Evolutionary conservation across 2,797 vertebrate species (phyloP).

Genomic region (Tadarida brasiliensis): DNA sequence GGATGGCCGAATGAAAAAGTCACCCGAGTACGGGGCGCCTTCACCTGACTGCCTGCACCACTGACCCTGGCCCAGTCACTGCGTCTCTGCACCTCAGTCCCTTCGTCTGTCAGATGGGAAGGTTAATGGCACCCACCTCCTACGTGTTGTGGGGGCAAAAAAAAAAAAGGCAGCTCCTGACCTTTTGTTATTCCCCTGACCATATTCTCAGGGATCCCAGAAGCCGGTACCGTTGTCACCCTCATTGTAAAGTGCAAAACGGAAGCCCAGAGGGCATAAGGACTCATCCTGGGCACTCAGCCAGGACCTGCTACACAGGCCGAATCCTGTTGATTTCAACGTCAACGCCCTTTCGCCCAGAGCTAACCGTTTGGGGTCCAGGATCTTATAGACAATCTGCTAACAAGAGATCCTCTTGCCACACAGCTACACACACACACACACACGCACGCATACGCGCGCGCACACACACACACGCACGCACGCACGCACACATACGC

Average conservation of each 20-base stretch:
- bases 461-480: too few relatives aligned
- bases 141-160: background rate
- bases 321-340: background rate
- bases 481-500: too few relatives aligned
- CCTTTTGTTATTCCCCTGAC: background rate
- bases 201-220: too few relatives aligned
- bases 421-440: background rate
- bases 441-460: too few relatives aligned
- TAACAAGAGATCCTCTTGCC: background rate
- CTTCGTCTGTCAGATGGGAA: background rate
- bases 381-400: background rate
- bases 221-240: fast-evolving
- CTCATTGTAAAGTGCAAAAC: background rate
- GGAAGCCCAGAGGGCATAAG: background rate
- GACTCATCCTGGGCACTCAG: background rate
- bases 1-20: fast-evolving
- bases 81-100: background rate
- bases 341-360: background rate
- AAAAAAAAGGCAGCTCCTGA: background rate
- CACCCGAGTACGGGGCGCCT: fast-evolving
- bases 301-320: too few relatives aligned
- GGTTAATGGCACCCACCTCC: fast-evolving
- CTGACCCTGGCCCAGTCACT: background rate
- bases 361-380: background rate
- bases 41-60: background rate